A percentile compares a stretch with the other conserved stretches of the same genome.
These are phyloP conservation scores for Carassius auratus DNA, from an alignment of 2,113 vertebrate species.

Conservation along the genomic window DNA sequence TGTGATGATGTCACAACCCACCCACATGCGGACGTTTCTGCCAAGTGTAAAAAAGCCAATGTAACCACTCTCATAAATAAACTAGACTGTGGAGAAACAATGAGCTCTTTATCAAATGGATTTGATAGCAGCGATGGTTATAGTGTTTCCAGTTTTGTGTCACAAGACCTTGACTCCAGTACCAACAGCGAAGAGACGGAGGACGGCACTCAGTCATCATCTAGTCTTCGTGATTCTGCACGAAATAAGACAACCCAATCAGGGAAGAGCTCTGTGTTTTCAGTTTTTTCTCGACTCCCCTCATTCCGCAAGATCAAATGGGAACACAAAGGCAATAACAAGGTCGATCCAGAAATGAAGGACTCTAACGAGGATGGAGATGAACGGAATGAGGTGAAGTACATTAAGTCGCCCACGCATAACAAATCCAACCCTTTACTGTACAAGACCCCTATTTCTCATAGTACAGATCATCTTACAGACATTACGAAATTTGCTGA, in stretches of 20 bases:
- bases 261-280: conserved; percentile 59
- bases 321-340: conserved; percentile 52
- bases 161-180: conserved; percentile 59
- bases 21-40: neutral
- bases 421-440: conserved; percentile 8
- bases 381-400: conserved; percentile 11
- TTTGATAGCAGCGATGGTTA: conserved; percentile 21
- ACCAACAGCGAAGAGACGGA: conserved; percentile 69
- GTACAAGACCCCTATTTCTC: conserved; percentile 38
- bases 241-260: neutral
- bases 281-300: conserved; percentile 72
- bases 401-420: neutral
- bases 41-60: neutral
- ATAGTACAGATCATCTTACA: conserved; percentile 52
- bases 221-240: neutral
- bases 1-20: conserved; percentile 2
- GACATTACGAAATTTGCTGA: conserved; percentile 58
- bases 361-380: neutral
- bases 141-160: conserved; percentile 53
- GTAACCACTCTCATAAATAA: neutral
- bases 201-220: conserved; percentile 49
- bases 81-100: conserved; percentile 34
- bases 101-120: conserved; percentile 31
- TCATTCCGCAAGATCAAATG: conserved; percentile 69
- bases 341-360: conserved; percentile 29